Percentiles rank a stretch among this genome's conserved stretches.
phyloP scores from a whole-genome alignment of 2,888 invertebrate genomes.

The Pollenia angustigena region DNA sequence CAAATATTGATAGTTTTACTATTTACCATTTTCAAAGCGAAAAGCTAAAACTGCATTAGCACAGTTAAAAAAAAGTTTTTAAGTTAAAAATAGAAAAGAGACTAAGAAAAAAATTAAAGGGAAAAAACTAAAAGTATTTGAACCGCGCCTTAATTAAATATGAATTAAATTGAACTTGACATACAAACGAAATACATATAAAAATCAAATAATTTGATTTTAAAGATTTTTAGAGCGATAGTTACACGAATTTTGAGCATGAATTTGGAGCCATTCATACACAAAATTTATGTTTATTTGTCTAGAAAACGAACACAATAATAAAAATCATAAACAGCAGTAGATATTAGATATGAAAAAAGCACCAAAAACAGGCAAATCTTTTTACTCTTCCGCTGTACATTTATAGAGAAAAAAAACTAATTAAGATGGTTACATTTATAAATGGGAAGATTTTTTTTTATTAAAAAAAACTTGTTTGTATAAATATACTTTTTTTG shows the following conservation, averaged over 20 bases:
- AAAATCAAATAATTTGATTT: conserved; percentile 51
- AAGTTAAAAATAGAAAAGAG: neutral
- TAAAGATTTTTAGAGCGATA: neutral
- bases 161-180: conserved; percentile 73
- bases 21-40: neutral
- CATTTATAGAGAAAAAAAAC: neutral
- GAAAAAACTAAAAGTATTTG: neutral
- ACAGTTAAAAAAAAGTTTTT: neutral
- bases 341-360: neutral
- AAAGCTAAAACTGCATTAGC: conserved; percentile 13
- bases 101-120: neutral
- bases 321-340: conserved; percentile 2
- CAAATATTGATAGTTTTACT: neutral
- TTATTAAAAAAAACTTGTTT: conserved; percentile 12
- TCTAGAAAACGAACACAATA: neutral
- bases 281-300: neutral
- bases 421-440: conserved; percentile 15
- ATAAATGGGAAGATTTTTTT: conserved; percentile 52
- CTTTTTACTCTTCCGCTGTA: neutral
- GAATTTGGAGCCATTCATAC: conserved; percentile 30
- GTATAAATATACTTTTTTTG: neutral
- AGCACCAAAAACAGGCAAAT: neutral
- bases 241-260: conserved; percentile 2
- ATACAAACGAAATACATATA: conserved; percentile 51
- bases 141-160: conserved; percentile 67